Base-by-base conservation (phyloP, 2,113 vertebrate species). In the Tricholaema leucomelas region DNA sequence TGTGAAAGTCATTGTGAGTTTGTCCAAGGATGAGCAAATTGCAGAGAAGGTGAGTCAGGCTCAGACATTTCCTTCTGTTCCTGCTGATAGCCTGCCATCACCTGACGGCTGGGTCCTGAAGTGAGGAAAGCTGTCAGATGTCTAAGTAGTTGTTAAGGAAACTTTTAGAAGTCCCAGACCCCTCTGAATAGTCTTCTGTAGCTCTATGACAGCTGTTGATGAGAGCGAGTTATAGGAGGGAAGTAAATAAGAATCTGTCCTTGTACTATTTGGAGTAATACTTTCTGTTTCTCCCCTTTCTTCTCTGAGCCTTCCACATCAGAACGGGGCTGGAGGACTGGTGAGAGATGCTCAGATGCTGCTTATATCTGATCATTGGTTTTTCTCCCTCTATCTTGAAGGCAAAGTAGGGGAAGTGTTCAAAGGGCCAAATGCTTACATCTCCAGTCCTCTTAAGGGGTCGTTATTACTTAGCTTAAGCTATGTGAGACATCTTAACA, bases 1-100 rank as follows among this genome's bases (percentile, higher is more conserved):
- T 6, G 94, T 99, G 75, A 99, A 99, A 95, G 98, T 98, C 96
- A 98, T 99, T 24, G 97, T 98, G 7, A 91, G 98, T 21, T 97
- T 99, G 42, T 99, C 99, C 79, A 99, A 99, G 88, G 99, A 99
- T 33, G 98, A 99, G 69, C 98, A 99, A 86, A 98, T 99, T 3
- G 99, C 98, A 4, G 99, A 99, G 93, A 97, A 98, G 97, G 99
- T 98, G 92, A 82, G 98, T 96, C 56, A 31, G 5, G 33, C 44
- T 81, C 48, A 42, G 28, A 5, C 16, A n/a, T 48, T 30, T 30
- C 5, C 12, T 77, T 58, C 35, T 75, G 81, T 73, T 40, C 44
- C 55, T 69, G 10, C n/a, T 36, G 28, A 30, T 50, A 48, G 40
- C 19, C 42, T 67, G 38, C 38, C 5, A 7, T 81, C 55, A 56